Conservation (phyloP, 2,797 vertebrate species). For the Enteromius viviparus region DNA sequence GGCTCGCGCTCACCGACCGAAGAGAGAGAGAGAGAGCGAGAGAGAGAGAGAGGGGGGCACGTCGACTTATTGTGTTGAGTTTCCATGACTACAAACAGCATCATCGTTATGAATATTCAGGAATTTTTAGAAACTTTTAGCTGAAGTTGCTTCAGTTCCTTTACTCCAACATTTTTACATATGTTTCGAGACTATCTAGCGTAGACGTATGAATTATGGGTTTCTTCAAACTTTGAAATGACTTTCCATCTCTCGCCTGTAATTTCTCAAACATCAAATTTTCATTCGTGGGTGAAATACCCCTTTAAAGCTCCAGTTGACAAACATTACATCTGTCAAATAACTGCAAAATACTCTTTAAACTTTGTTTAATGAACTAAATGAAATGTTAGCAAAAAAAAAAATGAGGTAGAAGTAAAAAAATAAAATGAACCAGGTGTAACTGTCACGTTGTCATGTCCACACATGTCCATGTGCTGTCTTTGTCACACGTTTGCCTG, state of each 20-base stretch:
- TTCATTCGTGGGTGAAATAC: too few relatives aligned
- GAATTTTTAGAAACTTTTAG: too few relatives aligned
- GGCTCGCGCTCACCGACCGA: conserved; percentile 36
- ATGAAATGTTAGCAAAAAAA: too few relatives aligned
- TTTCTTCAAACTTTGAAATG: not conserved
- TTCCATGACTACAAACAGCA: conserved; percentile 78
- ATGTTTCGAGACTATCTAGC: not conserved
- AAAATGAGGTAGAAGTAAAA: too few relatives aligned
- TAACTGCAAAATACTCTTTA: too few relatives aligned
- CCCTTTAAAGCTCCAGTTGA: too few relatives aligned
- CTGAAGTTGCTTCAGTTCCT: not conserved
- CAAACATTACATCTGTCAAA: too few relatives aligned
- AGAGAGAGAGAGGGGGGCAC: conserved; percentile 51
- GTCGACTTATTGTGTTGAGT: conserved; percentile 68
- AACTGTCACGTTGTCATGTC: too few relatives aligned
- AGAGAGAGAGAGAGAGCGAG: conserved; percentile 33
- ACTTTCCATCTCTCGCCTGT: not conserved
- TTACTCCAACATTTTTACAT: not conserved
- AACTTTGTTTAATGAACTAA: too few relatives aligned
- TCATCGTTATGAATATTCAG: conserved; percentile 57
- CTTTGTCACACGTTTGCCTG: too few relatives aligned
- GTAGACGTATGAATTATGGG: not conserved
- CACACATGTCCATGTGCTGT: too few relatives aligned
- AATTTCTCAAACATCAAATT: not conserved
- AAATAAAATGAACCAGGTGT: too few relatives aligned